Conservation (phyloP, 2,888 invertebrate species). For the Hirtodrosophila confusa region DNA sequence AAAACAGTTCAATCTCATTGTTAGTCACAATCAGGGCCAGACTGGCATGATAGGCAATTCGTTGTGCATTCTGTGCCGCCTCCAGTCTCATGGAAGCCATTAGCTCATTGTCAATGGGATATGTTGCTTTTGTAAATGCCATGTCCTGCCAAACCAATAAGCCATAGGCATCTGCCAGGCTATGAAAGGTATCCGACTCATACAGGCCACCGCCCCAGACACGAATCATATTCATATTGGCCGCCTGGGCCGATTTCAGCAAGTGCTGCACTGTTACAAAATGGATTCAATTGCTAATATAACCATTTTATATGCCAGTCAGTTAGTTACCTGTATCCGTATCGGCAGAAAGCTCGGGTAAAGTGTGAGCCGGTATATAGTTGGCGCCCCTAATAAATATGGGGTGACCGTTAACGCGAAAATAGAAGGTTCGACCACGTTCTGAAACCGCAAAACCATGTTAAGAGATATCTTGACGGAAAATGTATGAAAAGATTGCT, state of each 20-base stretch:
- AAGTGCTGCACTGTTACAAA: conserved; percentile 86
- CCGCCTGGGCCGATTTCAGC: conserved; percentile 89
- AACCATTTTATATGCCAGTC: not conserved
- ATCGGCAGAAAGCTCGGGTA: conserved; percentile 90
- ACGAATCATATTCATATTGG: conserved; percentile 95
- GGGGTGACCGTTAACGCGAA: conserved; percentile 92
- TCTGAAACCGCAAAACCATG: conserved; percentile 79
- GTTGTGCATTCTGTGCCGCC: conserved; percentile 91
- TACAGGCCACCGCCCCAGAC: conserved; percentile 99
- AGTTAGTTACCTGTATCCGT: conserved; percentile 39
- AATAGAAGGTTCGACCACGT: conserved; percentile 91
- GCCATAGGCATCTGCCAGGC: conserved; percentile 93
- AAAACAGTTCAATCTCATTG: conserved; percentile 97
- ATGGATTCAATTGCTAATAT: not conserved
- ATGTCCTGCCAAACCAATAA: conserved; percentile 98
- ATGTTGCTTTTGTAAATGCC: conserved; percentile 97
- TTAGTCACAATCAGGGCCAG: conserved; percentile 96
- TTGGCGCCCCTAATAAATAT: conserved; percentile 97
- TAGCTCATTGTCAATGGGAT: conserved; percentile 90
- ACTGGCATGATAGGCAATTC: conserved; percentile 94
- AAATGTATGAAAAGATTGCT: not conserved
- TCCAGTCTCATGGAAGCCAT: conserved; percentile 90
- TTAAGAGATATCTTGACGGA: not conserved
- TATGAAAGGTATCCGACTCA: conserved; percentile 95
- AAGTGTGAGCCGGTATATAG: conserved; percentile 93